Evolutionary conservation across 2,888 invertebrate genomes (phyloP), one percentile per base, ranked within the genome.

Genomic region (Linnaemya tessellans): DNA sequence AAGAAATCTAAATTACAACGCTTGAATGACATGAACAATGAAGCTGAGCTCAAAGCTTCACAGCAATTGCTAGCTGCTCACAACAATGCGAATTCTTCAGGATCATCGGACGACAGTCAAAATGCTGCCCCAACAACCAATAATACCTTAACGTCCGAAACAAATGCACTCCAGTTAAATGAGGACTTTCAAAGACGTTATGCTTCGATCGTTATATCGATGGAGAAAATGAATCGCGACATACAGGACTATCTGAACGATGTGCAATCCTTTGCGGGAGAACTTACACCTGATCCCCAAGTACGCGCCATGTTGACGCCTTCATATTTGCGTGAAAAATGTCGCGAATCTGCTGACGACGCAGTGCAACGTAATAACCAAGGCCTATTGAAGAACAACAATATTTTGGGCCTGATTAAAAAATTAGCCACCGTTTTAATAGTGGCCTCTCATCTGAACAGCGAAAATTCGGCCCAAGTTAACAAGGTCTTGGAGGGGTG

Each of bases 401-500:
- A 94, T 84, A 94, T 97, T 90, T 93, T 97, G 84, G 95, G 95
- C 86, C 94, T 99, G 78, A 96, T 99, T 22, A 96, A 97, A 74
- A 96, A 97, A 92, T 94, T 99, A 68, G 97, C 98, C 20, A 97
- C 98, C 1, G 94, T 99, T 43, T 95, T 99, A 95, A 89, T 92
- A 75, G 91, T 93, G 2, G 91, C 91, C 15, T 92, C 93, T 41
- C 91, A 92, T 84, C 78, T 93, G 56, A 94, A 96, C 9, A 89
- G 89, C 41, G 92, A 91, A 9, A 96, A 96, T 1, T 96, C 97
- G 90, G 62, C 78, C 7, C 95, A 96, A 91, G 98, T 97, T 92
- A 96, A 97, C 2, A 98, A 97, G 92, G 98, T 98, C 91, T 93
- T 98, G 75, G 97, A 98, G 93, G 98, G 97, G 22, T 97, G 98